Evolutionary conservation across 2,113 vertebrate genomes (phyloP).

Genomic region (Mirza zaza): DNA sequence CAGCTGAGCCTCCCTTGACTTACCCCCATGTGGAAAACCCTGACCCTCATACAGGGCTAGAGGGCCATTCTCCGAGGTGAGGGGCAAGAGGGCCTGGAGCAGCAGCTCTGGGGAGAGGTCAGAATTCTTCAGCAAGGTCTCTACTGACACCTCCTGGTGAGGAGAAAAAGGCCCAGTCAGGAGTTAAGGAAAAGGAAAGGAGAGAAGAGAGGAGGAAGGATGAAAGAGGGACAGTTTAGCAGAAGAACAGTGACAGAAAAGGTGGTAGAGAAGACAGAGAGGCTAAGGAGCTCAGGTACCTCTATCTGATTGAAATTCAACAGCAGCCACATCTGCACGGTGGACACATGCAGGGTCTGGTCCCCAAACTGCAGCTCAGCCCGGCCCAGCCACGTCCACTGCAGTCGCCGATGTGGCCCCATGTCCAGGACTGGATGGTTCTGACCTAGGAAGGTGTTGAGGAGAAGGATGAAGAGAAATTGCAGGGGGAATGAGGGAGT

Average conservation of each 20-base stretch:
- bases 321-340: slow-evolving; percentile 96
- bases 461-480: neutral
- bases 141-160: slow-evolving; percentile 88
- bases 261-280: neutral
- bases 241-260: neutral
- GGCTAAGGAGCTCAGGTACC: slow-evolving; percentile 38
- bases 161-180: slow-evolving; percentile 35
- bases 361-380: slow-evolving; percentile 89
- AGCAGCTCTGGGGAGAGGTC: slow-evolving; percentile 87
- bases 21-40: slow-evolving; percentile 71
- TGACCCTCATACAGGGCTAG: slow-evolving; percentile 78
- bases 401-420: slow-evolving; percentile 84
- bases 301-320: slow-evolving; percentile 79
- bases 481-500: neutral
- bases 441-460: slow-evolving; percentile 85
- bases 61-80: slow-evolving; percentile 84
- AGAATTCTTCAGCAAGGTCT: slow-evolving; percentile 84
- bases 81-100: slow-evolving; percentile 89
- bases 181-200: neutral
- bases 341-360: slow-evolving; percentile 91
- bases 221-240: neutral
- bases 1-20: neutral
- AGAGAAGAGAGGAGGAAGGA: neutral
- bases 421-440: slow-evolving; percentile 83
- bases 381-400: slow-evolving; percentile 97